phyloP scores from a whole-genome alignment of 1,140 invertebrate species.

The Bombus pascuorum region DNA sequence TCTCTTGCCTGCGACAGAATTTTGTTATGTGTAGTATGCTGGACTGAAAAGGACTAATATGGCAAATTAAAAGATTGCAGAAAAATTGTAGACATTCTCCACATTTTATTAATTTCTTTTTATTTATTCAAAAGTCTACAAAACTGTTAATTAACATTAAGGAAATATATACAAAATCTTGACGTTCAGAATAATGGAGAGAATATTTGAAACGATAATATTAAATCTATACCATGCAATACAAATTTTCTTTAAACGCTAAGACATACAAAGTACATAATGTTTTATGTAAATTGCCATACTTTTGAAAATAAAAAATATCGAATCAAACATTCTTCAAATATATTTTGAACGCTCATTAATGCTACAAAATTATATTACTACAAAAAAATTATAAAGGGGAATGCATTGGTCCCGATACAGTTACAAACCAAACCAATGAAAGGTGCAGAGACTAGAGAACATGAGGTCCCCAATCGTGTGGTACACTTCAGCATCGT shows the following conservation, averaged over 20 bases:
- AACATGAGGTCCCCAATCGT: slow-evolving; percentile 52
- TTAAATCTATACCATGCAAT: too few species aligned
- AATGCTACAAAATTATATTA: slow-evolving; percentile 3
- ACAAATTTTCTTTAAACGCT: background rate
- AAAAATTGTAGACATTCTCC: slow-evolving; percentile 44
- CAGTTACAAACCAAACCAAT: slow-evolving; percentile 78
- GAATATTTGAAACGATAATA: too few species aligned
- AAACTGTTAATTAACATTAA: too few species aligned
- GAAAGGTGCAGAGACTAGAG: slow-evolving; percentile 63
- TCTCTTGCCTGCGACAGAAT: slow-evolving; percentile 59
- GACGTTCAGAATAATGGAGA: too few species aligned
- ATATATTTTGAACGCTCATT: background rate
- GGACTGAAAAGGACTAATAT: slow-evolving; percentile 79
- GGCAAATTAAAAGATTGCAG: slow-evolving; percentile 54
- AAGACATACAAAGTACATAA: slow-evolving; percentile 11
- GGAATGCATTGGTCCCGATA: slow-evolving; percentile 74
- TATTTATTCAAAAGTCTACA: slow-evolving; percentile 21
- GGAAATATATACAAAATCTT: too few species aligned
- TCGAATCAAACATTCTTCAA: slow-evolving; percentile 8
- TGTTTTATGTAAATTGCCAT: slow-evolving; percentile 10
- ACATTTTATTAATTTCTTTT: slow-evolving; percentile 59
- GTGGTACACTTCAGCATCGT: slow-evolving; percentile 50
- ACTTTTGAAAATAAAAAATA: slow-evolving; percentile 35
- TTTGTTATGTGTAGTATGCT: slow-evolving; percentile 67
- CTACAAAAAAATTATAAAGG: slow-evolving; percentile 55